Conservation (phyloP, 2,797 vertebrate genomes). For the Scolopax bukidnonensis region DNA sequence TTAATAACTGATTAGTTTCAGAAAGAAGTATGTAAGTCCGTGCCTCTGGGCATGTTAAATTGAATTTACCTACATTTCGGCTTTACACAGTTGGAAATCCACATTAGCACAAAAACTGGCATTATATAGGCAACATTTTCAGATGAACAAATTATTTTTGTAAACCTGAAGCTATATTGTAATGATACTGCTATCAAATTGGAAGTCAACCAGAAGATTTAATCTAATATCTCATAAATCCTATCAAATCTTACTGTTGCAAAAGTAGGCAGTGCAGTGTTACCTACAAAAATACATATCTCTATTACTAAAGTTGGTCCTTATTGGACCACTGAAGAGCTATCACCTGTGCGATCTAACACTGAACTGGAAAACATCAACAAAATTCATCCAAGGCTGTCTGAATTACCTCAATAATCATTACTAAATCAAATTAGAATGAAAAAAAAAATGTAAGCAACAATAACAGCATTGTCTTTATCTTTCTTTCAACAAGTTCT, state of each 20-base stretch:
- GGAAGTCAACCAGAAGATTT: neutral
- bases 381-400: neutral
- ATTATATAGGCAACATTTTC: conserved; percentile 4
- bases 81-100: conserved; percentile 6
- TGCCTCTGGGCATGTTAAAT: conserved; percentile 48
- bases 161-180: conserved; percentile 33
- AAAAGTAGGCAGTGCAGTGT: neutral
- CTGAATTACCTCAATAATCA: neutral
- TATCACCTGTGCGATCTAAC: neutral
- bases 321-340: neutral
- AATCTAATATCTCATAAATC: neutral
- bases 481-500: neutral
- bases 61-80: conserved; percentile 41
- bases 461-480: neutral
- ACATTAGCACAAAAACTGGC: neutral
- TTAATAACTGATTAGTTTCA: conserved; percentile 46
- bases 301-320: neutral
- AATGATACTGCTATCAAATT: conserved; percentile 6
- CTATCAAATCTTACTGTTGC: neutral
- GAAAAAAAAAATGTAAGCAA: neutral
- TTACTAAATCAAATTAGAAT: neutral
- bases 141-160: conserved; percentile 31
- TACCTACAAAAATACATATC: neutral
- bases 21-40: neutral
- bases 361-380: neutral